phyloP scores from a whole-genome alignment of 2,888 invertebrate species.

The Trissoscelio sp. region DNA sequence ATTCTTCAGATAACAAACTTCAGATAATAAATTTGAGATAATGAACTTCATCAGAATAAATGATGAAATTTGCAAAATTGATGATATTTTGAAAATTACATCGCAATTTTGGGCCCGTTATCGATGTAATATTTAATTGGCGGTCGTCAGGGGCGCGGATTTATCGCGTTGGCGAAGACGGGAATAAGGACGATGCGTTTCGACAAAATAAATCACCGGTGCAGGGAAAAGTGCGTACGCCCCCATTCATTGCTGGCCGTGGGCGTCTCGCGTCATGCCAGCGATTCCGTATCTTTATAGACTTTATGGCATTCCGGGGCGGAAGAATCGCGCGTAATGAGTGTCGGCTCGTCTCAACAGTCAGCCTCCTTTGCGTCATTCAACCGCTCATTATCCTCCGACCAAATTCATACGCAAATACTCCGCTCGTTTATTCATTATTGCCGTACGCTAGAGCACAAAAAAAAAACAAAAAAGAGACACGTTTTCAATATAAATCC shows the following conservation, averaged over 20 bases:
- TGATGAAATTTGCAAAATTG: no score
- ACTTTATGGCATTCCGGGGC: slow-evolving; percentile 56
- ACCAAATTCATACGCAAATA: slow-evolving; percentile 55
- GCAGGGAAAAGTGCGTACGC: slow-evolving; percentile 56
- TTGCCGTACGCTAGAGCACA: slow-evolving; percentile 8
- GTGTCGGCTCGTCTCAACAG: slow-evolving; percentile 38
- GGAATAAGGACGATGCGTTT: slow-evolving; percentile 47
- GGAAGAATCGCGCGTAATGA: slow-evolving; percentile 61
- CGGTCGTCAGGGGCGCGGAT: slow-evolving; percentile 41
- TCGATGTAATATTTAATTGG: slow-evolving; percentile 52
- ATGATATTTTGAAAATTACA: no score
- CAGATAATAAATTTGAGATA: no score
- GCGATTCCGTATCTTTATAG: slow-evolving; percentile 59
- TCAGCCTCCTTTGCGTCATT: slow-evolving; percentile 46
- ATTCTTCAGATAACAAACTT: no score
- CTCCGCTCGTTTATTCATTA: slow-evolving; percentile 2
- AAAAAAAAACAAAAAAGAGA: neutral
- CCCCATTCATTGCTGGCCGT: slow-evolving; percentile 50
- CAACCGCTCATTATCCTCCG: slow-evolving; percentile 48
- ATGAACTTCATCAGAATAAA: no score
- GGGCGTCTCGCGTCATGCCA: slow-evolving; percentile 47
- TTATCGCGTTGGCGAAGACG: slow-evolving; percentile 29
- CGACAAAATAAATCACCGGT: slow-evolving; percentile 47
- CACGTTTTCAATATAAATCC: neutral
- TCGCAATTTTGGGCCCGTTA: slow-evolving; percentile 27